These are phyloP conservation scores for Scaptomyza hsui DNA, from an alignment of 1,140 invertebrate species.

Conservation along the genomic window DNA sequence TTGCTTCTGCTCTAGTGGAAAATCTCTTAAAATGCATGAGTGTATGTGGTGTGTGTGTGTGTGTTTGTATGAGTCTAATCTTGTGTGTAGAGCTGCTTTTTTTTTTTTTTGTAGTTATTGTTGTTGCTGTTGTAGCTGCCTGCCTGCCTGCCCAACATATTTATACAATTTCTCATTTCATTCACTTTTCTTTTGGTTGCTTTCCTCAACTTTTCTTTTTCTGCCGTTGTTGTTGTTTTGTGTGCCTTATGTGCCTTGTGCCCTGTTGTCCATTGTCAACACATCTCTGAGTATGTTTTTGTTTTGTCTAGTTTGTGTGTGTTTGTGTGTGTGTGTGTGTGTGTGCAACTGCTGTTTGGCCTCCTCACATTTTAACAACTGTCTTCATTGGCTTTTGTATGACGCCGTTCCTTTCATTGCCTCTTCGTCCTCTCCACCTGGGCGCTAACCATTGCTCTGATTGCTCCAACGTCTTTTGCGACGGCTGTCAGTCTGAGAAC, in stretches of 20 bases:
- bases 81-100: constrained; percentile 54
- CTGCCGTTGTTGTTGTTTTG: neutral
- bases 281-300: constrained; percentile 10
- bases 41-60: constrained; percentile 39
- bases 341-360: constrained; percentile 30
- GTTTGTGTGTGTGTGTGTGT: constrained; percentile 6
- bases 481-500: neutral
- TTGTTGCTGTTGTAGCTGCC: constrained; percentile 31
- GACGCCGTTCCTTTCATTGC: neutral
- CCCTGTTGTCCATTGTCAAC: constrained; percentile 42
- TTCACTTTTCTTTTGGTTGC: constrained; percentile 49
- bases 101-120: constrained; percentile 10
- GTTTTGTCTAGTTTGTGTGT: neutral
- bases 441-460: constrained; percentile 26
- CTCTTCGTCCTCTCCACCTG: constrained; percentile 10
- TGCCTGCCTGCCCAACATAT: constrained; percentile 63
- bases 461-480: constrained; percentile 34
- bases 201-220: constrained; percentile 10
- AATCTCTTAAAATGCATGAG: constrained; percentile 71
- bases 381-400: constrained; percentile 57
- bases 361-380: constrained; percentile 58
- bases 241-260: neutral
- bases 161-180: constrained; percentile 80
- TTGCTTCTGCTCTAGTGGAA: constrained; percentile 60
- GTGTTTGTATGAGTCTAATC: constrained; percentile 54